phyloP scores from a whole-genome alignment of 2,797 vertebrate genomes.

The Smutsia temminckii region DNA sequence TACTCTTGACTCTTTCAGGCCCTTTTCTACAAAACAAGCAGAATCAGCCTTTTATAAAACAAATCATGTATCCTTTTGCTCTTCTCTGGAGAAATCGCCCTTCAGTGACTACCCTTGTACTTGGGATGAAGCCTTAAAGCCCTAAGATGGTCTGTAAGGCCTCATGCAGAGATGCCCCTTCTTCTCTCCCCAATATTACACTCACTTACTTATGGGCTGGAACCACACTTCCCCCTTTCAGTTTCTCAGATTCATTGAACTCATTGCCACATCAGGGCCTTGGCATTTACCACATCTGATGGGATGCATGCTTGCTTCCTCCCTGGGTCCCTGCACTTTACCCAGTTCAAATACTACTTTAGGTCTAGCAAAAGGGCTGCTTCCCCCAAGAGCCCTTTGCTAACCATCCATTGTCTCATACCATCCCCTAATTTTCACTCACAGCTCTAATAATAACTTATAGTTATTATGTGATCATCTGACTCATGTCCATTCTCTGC shows the following conservation, averaged over 20 bases:
- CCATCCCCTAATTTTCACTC: conserved; percentile 7
- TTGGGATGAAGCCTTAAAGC: neutral
- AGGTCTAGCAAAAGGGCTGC: neutral
- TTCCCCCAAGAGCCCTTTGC: neutral
- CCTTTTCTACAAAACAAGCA: neutral
- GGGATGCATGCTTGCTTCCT: neutral
- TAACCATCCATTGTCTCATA: neutral
- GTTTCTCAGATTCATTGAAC: neutral
- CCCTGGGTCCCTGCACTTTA: neutral
- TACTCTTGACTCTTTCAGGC: neutral
- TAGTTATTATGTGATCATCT: neutral
- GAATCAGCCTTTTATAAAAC: neutral
- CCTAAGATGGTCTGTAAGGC: neutral
- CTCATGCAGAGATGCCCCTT: neutral
- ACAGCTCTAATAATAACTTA: neutral
- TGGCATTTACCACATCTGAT: neutral
- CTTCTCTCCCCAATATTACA: neutral
- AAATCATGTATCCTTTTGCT: neutral
- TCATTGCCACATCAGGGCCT: neutral
- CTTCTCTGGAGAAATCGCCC: neutral
- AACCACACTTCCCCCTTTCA: neutral
- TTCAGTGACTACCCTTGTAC: neutral
- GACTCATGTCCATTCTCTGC: neutral
- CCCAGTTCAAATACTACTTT: neutral
- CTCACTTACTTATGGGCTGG: neutral